Base-by-base conservation (phyloP, 2,888 invertebrate genomes). In the Macaria notata region DNA sequence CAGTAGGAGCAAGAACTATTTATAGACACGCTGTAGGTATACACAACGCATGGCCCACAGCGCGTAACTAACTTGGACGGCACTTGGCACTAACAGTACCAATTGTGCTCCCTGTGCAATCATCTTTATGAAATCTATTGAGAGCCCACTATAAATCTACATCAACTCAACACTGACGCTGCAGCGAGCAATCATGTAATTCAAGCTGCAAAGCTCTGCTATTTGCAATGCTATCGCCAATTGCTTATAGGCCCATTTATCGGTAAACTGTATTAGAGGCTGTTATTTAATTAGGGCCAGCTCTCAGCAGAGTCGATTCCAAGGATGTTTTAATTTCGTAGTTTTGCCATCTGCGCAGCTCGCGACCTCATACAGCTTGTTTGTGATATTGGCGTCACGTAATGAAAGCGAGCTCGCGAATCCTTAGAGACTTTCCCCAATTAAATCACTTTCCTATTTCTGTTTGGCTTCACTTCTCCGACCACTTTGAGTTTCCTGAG, bases 391-490 rank as follows among this genome's bases (percentile, higher is more conserved):
- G 69, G 66, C 65, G 54, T 72, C 79, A 79, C 78, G 76, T 79
- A 81, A 83, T 75, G 78, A 78, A 80, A 79, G 76, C 70, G 73
- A 75, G 63, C 76, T 80, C 73, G 78, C 77, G 77, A 86, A 81
- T 88, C 88, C 88, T 86, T 83, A 57, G 79, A 83, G 76, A 86
- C 88, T 88, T 89, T 89, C 88, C 81, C 85, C 78, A 77, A 83
- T 87, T 84, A 86, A 88, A 85, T 88, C 86, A 85, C 88, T 88
- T 87, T 89, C 87, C 73, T 69, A 70, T 73, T 74, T 70, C 70
- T 72, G 69, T 72, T 80, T 70, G 76, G 72, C 70, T 53, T 56
- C 54, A 49, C 52, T 44, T 59, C 49, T 49, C 9, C 31, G 41
- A 54, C 33, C 33, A 51, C 44, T 51, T 45, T 46, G 39, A 29